Base-by-base conservation (phyloP, 2,797 vertebrate species). In the Lycodopsis pacificus region DNA sequence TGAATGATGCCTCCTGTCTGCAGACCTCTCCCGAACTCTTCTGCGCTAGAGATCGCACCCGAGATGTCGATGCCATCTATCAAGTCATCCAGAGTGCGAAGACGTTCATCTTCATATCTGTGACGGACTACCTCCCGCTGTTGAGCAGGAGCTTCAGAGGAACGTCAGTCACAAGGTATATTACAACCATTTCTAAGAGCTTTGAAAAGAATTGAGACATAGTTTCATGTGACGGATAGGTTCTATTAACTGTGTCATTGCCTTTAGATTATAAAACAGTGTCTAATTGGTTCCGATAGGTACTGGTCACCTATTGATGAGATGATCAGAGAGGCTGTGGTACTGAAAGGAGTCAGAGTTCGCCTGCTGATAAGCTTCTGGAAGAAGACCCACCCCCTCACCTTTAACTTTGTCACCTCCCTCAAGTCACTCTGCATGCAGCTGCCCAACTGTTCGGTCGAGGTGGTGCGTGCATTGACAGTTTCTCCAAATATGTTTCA, bases 261-360 rank as follows among this genome's bases (percentile, higher is more conserved):
- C 49, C 42, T 71, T 58, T 49, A 19, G 22, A n/a, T 27, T 44
- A 1, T 59, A 4, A 65, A 42, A 7, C 19, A 10, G 54, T 48
- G 13, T 73, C 27, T 27, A 2, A 56, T 67, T 62, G 40, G 15
- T 22, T 76, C 17, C 44, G 2, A 44, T 79, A 98, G 97, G 87
- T 98, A 97, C 77, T 98, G 97, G 97, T 97, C 97, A 0, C 89
- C 91, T 63, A 95, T 98, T 44, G 97, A 98, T 75, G 97, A 97
- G 82, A 95, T 94, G 86, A 96, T 98, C 89, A 93, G 97, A 90
- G 97, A 98, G 91, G 97, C 97, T 0, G 93, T 97, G 79, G 94
- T 98, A 13, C 90, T 98, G 77, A 94, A 96, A 81, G 95, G 95
- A n/a, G 88, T 98, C 88, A 96, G 93, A 93, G 97, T 98, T 44